Evolutionary conservation across 1,140 invertebrate species (phyloP), one percentile per base, ranked within the genome.

Genomic region (Lepidotrigona ventralis): DNA sequence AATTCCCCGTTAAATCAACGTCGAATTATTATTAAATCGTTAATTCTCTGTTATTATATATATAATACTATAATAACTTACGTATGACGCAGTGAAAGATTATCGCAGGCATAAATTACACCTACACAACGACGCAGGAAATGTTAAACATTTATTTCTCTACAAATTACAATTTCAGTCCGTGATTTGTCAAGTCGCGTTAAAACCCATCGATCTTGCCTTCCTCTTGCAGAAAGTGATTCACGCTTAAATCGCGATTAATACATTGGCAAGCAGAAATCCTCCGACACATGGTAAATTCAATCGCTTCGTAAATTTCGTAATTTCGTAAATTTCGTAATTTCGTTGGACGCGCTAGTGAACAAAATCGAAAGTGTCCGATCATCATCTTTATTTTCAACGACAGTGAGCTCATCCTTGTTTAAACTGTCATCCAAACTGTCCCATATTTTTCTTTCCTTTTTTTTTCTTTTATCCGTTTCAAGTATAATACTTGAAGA

Each of bases 321-420:
- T n/a, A n/a, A n/a, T n/a, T 21, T 72, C 19, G 23, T n/a, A 26
- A 72, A 26, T 15, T 29, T 56, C 9, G n/a, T n/a, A n/a, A n/a
- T n/a, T n/a, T n/a, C n/a, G n/a, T n/a, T n/a, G 19, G 0, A 3
- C 53, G 9, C 3, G 33, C 68, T n/a, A 12, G 68, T 70, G 33
- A 70, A 66, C 46, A 68, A 23, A 54, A 68, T 78, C 76, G 76
- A 78, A 68, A 54, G 46, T 12, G 56, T 19, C 73, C 54, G 54
- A 75, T 39, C 53, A 33, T 73, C 63, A 54, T 78, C 58, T 68
- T 68, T 78, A 78, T 68, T 78, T 66, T n/a, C 76, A 12, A 53
- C 76, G 76, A 33, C 46, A 66, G 29, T 78, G 76, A 78, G 63
- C 46, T 78, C 76, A 78, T 78, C 14, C 51, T 78, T 39, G 29